Base-by-base conservation (phyloP, 2,888 invertebrate genomes). In the Drosophila hawaiiensis region DNA sequence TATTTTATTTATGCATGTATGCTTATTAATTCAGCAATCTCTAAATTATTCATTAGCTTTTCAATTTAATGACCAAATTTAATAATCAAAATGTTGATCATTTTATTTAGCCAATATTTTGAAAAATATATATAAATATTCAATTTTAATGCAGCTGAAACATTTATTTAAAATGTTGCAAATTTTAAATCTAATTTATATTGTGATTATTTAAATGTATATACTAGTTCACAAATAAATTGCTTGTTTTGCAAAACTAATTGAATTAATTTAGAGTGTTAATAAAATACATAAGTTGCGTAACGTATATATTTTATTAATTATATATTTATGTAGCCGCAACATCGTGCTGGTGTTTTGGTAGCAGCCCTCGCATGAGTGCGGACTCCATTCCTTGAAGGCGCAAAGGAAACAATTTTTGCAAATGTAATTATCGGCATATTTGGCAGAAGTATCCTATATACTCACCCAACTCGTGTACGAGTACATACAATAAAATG, bases 371-470 rank as follows among this genome's bases (percentile, higher is more conserved):
- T 79, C 78, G 82, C 55, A 16, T 4, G 10, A 9, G 31, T 25
- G 50, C 12, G 7, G 14, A 12, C 39, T 49, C 31, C 67, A 29
- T 29, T 50, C 55, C 19, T 29, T 52, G 50, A 43, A 54, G 49
- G n/a, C 29, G 69, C 43, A 78, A 56, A 68, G 47, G 58, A 71
- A 82, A 79, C 68, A 74, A 67, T 79, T 80, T 83, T 72, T 82
- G 63, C 52, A 78, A 87, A 87, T 84, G 91, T 87, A 87, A 87
- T 87, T 87, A 87, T 87, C 87, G 90, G 71, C 84, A 91, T 89
- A 82, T 89, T 84, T 84, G 78, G 69, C 73, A 73, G 56, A 73
- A 77, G 71, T 71, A 73, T 54, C 59, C 56, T 33, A 62, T 62
- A 82, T 52, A 68, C 61, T 29, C 28, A 6, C 50, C 12, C 12